Evolutionary conservation across 2,888 invertebrate species (phyloP).

Genomic region (Deilephila porcellus): DNA sequence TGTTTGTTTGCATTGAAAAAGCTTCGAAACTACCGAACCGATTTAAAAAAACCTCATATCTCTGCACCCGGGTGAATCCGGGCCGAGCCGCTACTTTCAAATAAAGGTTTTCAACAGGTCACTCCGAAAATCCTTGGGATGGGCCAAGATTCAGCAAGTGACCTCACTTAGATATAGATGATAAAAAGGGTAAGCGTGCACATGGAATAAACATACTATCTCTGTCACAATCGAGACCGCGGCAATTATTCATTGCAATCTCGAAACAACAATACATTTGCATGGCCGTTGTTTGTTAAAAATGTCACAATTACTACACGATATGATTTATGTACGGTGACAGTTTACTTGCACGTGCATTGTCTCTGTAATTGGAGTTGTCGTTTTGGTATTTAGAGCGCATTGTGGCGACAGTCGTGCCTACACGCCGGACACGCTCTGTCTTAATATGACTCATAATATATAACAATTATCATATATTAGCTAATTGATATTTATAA

Average conservation of each 20-base stretch:
- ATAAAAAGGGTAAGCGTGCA: too few relatives aligned
- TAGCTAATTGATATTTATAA: constrained; percentile 26
- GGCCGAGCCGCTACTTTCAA: too few relatives aligned
- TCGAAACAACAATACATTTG: background rate
- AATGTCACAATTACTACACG: constrained; percentile 47
- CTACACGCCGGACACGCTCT: constrained; percentile 46
- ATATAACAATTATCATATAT: constrained; percentile 28
- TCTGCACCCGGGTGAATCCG: too few relatives aligned
- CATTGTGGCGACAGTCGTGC: constrained; percentile 51
- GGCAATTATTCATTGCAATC: background rate
- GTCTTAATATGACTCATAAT: constrained; percentile 43
- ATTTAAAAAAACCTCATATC: too few relatives aligned
- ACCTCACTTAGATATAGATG: too few relatives aligned
- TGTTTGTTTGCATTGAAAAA: too few relatives aligned
- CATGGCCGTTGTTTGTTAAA: constrained; percentile 33
- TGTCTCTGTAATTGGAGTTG: constrained; percentile 51
- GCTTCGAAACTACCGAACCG: too few relatives aligned
- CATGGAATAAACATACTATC: background rate
- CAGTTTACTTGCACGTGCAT: constrained; percentile 57
- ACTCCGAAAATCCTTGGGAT: too few relatives aligned
- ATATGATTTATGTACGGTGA: constrained; percentile 39
- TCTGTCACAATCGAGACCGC: background rate
- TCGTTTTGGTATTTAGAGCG: constrained; percentile 51
- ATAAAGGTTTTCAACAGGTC: too few relatives aligned
- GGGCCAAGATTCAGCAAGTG: too few relatives aligned